A percentile compares a stretch with the other conserved stretches of the same genome.
phyloP scores from a whole-genome alignment of 2,113 vertebrate species.

The Megalops atlanticus region DNA sequence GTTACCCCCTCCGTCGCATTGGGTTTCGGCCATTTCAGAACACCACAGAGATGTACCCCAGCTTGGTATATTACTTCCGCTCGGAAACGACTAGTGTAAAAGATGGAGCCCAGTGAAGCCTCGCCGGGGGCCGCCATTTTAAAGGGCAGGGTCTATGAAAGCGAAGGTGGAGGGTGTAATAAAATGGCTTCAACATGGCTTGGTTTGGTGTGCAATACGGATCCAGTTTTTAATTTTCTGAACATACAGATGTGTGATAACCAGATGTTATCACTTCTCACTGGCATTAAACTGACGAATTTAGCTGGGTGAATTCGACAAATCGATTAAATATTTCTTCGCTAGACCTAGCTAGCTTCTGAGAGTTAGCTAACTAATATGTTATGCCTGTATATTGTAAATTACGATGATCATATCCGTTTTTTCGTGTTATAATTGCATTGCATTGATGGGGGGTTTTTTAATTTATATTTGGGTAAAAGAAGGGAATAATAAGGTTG shows the following conservation, averaged over 20 bases:
- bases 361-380: not conserved
- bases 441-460: not conserved
- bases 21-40: not conserved
- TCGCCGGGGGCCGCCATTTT: slow-evolving; percentile 53
- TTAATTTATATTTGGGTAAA: not conserved
- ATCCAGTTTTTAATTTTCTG: not conserved
- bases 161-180: slow-evolving; percentile 37
- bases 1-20: not conserved
- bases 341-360: not conserved
- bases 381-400: not conserved
- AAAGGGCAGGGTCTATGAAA: slow-evolving; percentile 39
- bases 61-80: not conserved
- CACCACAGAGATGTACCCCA: not conserved
- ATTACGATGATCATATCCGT: not conserved
- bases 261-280: too few species aligned
- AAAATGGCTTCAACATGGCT: slow-evolving; percentile 43
- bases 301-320: too few species aligned
- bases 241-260: too few species aligned
- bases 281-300: too few species aligned
- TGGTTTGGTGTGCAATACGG: not conserved
- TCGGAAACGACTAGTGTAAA: not conserved
- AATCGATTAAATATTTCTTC: not conserved
- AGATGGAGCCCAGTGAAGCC: not conserved
- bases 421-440: not conserved
- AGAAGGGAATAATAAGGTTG: slow-evolving; percentile 1